A percentile compares a stretch with the other conserved stretches of the same genome.
phyloP scores from a whole-genome alignment of 2,113 vertebrate genomes.

The Rousettus leschenaultii region DNA sequence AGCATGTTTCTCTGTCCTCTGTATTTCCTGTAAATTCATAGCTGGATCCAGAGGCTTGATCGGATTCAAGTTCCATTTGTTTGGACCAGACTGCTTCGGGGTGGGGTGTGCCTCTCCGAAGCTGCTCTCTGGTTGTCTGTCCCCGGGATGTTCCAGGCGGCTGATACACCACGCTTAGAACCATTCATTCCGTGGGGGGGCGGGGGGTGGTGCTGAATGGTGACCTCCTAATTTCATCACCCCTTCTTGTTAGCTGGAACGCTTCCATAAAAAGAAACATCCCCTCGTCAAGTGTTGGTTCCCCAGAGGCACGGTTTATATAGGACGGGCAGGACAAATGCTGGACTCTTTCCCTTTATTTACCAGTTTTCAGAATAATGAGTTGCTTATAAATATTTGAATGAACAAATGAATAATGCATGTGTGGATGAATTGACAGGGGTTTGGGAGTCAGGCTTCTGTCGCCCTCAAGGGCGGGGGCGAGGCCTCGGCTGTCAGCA shows the following conservation, averaged over 20 bases:
- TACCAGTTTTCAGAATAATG: conserved; percentile 50
- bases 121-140: rapidly evolving
- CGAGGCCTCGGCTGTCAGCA: neutral
- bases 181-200: neutral
- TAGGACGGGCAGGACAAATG: neutral
- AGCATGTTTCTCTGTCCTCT: neutral
- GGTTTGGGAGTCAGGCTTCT: neutral
- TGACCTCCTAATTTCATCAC: neutral
- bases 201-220: neutral
- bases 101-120: neutral
- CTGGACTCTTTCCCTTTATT: conserved; percentile 20
- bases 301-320: neutral
- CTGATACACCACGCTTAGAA: neutral
- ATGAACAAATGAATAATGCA: conserved; percentile 23
- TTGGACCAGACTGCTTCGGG: rapidly evolving
- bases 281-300: neutral
- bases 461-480: neutral
- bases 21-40: rapidly evolving
- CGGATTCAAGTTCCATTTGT: rapidly evolving
- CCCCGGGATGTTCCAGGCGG: neutral
- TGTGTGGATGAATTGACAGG: neutral
- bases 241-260: neutral
- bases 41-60: neutral
- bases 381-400: conserved; percentile 57
- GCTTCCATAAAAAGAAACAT: neutral